phyloP scores from a whole-genome alignment of 2,113 vertebrate genomes.

The Cranoglanis bouderius region DNA sequence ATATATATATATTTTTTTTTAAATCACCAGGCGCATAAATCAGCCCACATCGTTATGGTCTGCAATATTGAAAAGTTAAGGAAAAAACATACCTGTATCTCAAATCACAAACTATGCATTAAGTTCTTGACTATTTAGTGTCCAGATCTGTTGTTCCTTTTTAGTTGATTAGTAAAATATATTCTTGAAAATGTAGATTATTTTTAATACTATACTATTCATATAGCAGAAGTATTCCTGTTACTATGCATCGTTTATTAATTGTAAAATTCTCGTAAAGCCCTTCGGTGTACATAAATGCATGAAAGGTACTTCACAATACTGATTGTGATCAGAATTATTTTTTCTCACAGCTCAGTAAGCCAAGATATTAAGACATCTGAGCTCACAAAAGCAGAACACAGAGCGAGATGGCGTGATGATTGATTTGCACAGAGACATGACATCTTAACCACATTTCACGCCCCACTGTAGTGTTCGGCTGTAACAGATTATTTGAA shows the following conservation, averaged over 20 bases:
- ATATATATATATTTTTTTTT: too few relatives aligned
- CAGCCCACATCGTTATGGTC: neutral
- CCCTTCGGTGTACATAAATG: neutral
- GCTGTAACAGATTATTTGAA: neutral
- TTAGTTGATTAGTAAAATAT: neutral
- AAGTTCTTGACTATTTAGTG: neutral
- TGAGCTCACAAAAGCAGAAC: neutral
- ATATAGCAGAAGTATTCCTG: neutral
- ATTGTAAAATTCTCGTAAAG: neutral
- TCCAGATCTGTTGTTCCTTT: neutral
- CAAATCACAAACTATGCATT: neutral
- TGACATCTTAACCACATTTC: constrained; percentile 1
- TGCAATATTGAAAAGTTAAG: neutral
- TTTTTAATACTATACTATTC: neutral
- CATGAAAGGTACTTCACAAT: neutral
- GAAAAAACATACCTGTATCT: neutral
- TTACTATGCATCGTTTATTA: neutral
- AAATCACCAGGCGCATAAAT: neutral
- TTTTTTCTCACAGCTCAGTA: neutral
- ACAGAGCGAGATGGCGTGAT: neutral
- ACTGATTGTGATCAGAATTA: neutral
- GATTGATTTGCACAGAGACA: neutral
- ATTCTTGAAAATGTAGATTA: neutral
- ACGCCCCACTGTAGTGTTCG: neutral
- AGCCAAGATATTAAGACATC: neutral